Conservation (phyloP, 2,113 vertebrate genomes). For the Nyctibius bracteatus region DNA sequence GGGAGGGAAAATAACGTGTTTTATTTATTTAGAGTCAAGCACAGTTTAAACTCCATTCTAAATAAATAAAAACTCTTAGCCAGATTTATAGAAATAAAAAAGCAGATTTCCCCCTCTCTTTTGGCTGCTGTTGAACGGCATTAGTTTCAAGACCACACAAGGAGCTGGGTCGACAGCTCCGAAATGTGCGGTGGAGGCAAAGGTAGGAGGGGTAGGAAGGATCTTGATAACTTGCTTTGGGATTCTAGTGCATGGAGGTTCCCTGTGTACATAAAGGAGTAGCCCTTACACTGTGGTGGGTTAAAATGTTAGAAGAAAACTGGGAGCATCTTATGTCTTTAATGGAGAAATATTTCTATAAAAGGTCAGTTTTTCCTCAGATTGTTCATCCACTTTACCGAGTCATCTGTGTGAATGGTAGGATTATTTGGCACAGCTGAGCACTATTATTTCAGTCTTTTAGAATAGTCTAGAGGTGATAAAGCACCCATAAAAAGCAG, state of each 20-base stretch:
- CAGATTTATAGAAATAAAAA: slow-evolving; percentile 74
- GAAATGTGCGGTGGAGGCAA: slow-evolving; percentile 4
- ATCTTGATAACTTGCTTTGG: not conserved
- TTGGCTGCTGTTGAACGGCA: slow-evolving; percentile 46
- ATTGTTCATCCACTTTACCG: not conserved
- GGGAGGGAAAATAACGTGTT: slow-evolving; percentile 66
- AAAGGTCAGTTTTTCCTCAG: not conserved
- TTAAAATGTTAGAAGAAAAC: not conserved
- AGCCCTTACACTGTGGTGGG: not conserved
- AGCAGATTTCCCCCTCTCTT: slow-evolving; percentile 52
- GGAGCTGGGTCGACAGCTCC: slow-evolving; percentile 32
- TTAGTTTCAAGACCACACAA: slow-evolving; percentile 74
- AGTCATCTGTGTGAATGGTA: not conserved
- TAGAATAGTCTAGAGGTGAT: not conserved
- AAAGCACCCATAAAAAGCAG: not conserved
- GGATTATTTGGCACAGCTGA: not conserved
- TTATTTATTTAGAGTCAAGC: slow-evolving; percentile 76
- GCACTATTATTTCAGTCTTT: not conserved
- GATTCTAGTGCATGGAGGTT: not conserved
- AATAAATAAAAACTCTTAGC: slow-evolving; percentile 78
- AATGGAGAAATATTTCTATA: not conserved
- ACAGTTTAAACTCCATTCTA: slow-evolving; percentile 78
- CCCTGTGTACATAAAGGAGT: not conserved
- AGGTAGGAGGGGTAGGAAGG: not conserved
- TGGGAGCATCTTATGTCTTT: not conserved